Base-by-base conservation (phyloP, 2,113 vertebrate genomes). In the Brachypodius melanocephalos region DNA sequence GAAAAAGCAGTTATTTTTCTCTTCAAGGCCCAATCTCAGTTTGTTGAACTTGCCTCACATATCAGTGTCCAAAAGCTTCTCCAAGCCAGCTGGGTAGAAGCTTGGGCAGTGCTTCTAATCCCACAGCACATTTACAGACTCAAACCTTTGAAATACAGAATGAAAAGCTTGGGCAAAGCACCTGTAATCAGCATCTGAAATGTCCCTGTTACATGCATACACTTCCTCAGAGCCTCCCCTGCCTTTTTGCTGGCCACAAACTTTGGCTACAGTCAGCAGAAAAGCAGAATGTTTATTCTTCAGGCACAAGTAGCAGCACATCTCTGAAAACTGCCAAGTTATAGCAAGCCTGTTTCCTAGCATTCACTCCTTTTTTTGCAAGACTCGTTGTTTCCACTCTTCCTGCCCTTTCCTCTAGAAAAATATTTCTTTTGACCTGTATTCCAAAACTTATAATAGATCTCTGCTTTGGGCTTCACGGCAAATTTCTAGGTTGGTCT, bases 211-310 rank as follows among this genome's bases (percentile, higher is more conserved):
- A 62, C 14, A 18, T 0, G 0, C 13, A 29, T 3, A 14, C 17
- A 36, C 28, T 67, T 85, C 43, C 66, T 82, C 61, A 87, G 68
- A 89, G 61, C 52, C 87, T 72, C n/a, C 26, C 28, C n/a, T 55
- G 36, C 24, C 65, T 87, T 86, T 77, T 69, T 11, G 13, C 68
- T 84, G 58, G 16, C 42, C 52, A 85, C 32, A 55, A 16, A 38
- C n/a, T 80, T 85, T 49, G 42, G 29, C 43, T 74, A 25, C 34
- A 66, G 12, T 36, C 67, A 82, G 31, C 82, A 83, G 49, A 90
- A 90, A 82, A 76, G 45, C n/a, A 89, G 45, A 72, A 42, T 42
- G 24, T 69, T 93, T 73, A 62, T 73, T 82, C 49, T 79, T 79
- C 65, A 68, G 26, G 42, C 62, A 36, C 25, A 79, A 10, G 21